These are phyloP conservation scores for Catamblyrhynchus diadema DNA, from an alignment of 2,797 vertebrate species.

Conservation along the genomic window DNA sequence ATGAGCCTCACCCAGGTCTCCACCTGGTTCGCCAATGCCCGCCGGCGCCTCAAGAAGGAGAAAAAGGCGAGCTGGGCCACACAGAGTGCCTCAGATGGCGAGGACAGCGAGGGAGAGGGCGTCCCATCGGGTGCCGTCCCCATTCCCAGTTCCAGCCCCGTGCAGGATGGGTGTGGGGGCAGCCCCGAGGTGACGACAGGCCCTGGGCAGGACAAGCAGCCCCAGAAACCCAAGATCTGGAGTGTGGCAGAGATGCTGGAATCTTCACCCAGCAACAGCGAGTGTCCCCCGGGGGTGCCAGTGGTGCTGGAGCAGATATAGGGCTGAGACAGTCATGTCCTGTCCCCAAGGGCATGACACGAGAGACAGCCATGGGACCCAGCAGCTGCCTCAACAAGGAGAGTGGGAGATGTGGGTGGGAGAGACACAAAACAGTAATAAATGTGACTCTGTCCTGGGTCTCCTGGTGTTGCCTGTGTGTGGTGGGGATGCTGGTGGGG, in stretches of 20 bases:
- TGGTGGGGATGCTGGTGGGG: accelerated
- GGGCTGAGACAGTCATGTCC: not conserved
- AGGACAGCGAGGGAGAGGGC: slow-evolving; percentile 17
- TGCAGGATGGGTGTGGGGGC: accelerated
- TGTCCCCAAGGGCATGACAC: not conserved
- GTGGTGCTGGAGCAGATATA: not conserved
- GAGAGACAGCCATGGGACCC: not conserved
- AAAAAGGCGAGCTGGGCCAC: slow-evolving; percentile 74
- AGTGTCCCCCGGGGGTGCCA: accelerated
- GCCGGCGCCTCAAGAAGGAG: slow-evolving; percentile 91
- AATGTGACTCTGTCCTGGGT: not conserved
- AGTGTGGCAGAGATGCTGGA: slow-evolving; percentile 9
- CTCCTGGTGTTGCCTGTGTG: not conserved
- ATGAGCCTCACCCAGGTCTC: slow-evolving; percentile 77
- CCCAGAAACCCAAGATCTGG: slow-evolving; percentile 52
- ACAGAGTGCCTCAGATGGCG: accelerated
- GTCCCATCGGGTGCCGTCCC: accelerated
- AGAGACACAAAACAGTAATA: not conserved
- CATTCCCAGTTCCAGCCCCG: not conserved
- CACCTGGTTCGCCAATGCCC: slow-evolving; percentile 93
- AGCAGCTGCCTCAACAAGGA: accelerated
- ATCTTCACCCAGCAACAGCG: accelerated
- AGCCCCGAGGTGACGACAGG: accelerated
- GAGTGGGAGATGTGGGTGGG: not conserved
- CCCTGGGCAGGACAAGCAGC: not conserved